These are phyloP conservation scores for Bombus superbus DNA, from an alignment of 1,140 invertebrate species.

Conservation along the genomic window DNA sequence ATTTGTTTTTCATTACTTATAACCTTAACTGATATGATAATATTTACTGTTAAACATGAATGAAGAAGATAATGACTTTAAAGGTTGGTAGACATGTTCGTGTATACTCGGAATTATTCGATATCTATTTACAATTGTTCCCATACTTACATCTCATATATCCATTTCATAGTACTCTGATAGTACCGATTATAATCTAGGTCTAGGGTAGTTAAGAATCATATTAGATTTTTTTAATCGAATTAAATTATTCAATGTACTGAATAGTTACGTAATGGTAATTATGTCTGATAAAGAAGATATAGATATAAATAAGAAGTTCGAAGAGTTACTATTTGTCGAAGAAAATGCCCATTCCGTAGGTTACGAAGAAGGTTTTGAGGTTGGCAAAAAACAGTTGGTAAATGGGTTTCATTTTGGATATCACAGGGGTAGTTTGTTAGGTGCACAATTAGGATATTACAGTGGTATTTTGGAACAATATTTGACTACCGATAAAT, in stretches of 20 bases:
- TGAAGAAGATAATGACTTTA: not conserved
- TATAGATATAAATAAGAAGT: slow-evolving; percentile 77
- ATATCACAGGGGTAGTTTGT: slow-evolving; percentile 76
- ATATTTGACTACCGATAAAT: slow-evolving; percentile 61
- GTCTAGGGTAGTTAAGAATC: not conserved
- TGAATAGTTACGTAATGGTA: not conserved
- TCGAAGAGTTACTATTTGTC: slow-evolving; percentile 77
- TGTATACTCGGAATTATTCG: not conserved
- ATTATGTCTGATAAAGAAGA: slow-evolving; percentile 60
- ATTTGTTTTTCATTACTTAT: not conserved
- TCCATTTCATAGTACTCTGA: not conserved
- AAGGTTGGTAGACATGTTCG: slow-evolving; percentile 19
- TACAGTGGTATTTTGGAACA: slow-evolving; percentile 75
- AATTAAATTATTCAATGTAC: not conserved
- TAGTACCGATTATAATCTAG: not conserved
- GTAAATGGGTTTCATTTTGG: slow-evolving; percentile 79
- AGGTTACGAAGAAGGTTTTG: slow-evolving; percentile 71
- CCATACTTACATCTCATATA: no score
- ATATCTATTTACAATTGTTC: no score
- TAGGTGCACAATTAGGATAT: slow-evolving; percentile 79
- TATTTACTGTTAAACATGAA: slow-evolving; percentile 1
- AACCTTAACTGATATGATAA: slow-evolving; percentile 11
- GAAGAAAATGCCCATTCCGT: slow-evolving; percentile 75
- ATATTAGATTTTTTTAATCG: not conserved
- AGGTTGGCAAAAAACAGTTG: slow-evolving; percentile 69